Percentiles rank a stretch among this genome's conserved stretches.
phyloP scores from a whole-genome alignment of 2,113 vertebrate genomes.

The Smithornis capensis region DNA sequence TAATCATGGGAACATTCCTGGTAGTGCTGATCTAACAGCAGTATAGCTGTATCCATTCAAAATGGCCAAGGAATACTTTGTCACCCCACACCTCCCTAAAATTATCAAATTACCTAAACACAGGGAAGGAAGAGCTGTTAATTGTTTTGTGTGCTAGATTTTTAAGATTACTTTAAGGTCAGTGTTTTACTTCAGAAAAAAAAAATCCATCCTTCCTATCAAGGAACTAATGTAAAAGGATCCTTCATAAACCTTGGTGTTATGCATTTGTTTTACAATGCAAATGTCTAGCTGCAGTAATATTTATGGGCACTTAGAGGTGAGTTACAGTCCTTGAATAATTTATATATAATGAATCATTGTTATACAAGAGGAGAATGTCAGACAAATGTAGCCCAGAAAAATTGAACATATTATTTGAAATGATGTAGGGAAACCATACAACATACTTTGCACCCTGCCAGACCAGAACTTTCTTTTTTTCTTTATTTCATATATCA shows the following conservation, averaged over 20 bases:
- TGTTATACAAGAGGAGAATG: slow-evolving; percentile 20
- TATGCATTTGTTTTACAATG: slow-evolving; percentile 27
- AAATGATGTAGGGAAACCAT: neutral
- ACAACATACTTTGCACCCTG: neutral
- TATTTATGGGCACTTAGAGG: slow-evolving; percentile 45
- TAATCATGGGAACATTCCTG: neutral
- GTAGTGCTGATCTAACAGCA: neutral
- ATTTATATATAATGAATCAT: slow-evolving; percentile 48
- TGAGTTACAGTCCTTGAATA: slow-evolving; percentile 51
- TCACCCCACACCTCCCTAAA: neutral
- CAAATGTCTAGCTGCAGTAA: slow-evolving; percentile 37
- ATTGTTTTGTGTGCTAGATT: neutral
- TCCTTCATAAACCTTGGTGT: slow-evolving; percentile 6
- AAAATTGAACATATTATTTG: slow-evolving; percentile 27
- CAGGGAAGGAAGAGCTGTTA: neutral
- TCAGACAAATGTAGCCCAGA: slow-evolving; percentile 13
- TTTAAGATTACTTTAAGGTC: neutral
- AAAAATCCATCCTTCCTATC: neutral
- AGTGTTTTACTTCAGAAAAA: neutral
- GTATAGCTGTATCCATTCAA: neutral
- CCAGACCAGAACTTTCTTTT: neutral
- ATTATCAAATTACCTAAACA: neutral
- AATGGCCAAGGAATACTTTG: neutral
- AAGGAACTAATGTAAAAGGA: neutral
- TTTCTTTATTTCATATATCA: neutral